Base-by-base conservation (phyloP, 2,797 vertebrate genomes). In the Lacerta bilineata region DNA sequence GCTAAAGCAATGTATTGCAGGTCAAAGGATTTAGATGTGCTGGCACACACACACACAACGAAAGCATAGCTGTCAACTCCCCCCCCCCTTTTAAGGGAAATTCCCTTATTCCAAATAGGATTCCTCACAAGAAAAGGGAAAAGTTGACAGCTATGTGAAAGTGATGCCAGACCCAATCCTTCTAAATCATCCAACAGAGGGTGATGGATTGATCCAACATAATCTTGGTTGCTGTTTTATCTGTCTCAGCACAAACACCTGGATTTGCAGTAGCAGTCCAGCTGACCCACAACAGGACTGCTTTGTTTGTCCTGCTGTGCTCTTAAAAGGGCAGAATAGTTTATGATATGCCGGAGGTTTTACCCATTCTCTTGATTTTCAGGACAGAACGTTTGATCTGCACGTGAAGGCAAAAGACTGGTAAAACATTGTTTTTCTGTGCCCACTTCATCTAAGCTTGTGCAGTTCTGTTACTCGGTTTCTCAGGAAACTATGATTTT, bases 21-120 rank as follows among this genome's bases (percentile, higher is more conserved):
- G 29, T 86, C 91, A 0, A 91, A 93, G 59, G 90, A 91, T 4
- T 90, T 98, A 90, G 96, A 96, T 0, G 96, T 98, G 75, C 98
- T 50, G 11, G 7, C 0, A 1, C 50, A 50, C 1, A 13, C 50
- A 4, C 10, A 50, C 33, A 33, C 33, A 33, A 33, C 33, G 33
- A 33, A 33, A 33, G 33, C 33, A 33, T 33, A 33, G 33, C 33
- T 33, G 33, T 33, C 33, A 33, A 33, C 33, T 33, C 33, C 33
- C 33, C 33, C 33, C 33, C 33, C 33, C 33, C 33, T 33, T 33
- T 33, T 33, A 33, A 33, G 33, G 33, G 33, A 33, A 33, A 33
- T 33, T 33, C 33, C 33, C 33, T 33, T 33, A 33, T 33, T 33
- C 33, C 33, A 33, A 33, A 33, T 33, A 33, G 33, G 33, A 33